Base-by-base conservation (phyloP, 2,888 invertebrate genomes). In the Himalopsyche kuldschensis region DNA sequence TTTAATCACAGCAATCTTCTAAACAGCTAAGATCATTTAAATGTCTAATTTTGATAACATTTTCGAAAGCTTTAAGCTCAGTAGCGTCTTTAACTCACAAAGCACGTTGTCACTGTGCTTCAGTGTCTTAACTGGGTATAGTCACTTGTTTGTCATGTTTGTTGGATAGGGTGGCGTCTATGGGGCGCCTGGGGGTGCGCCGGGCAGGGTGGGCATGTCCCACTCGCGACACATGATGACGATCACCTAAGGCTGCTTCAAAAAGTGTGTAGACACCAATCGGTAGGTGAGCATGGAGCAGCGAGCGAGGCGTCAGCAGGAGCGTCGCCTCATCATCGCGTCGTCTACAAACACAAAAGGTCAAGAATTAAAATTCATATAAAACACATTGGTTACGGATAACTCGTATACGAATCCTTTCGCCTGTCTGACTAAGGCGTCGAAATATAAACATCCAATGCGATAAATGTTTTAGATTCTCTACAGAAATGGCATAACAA, bases 231-330 rank as follows among this genome's bases (percentile, higher is more conserved):
- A 95, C 95, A 94, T 93, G 89, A 88, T 91, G 90, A 89, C 88
- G 55, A 55, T 91, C 89, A 93, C 94, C 95, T 96, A 97, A 94
- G 97, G 97, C 91, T 97, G 97, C 93, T 97, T 97, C 91, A 97
- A 92, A 91, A 97, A 97, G 92, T 97, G 97, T 90, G 97, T 97
- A 90, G 97, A 96, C 87, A 97, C 97, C 89, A 97, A 94, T 93
- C 97, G 95, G 95, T 97, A 95, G 92, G 96, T 97, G 94, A 97
- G 96, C 97, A 97, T 97, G 86, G 84, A 55, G 80, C 63, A 47
- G 82, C 84, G 78, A 77, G 47, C 78, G 48, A 75, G 55, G 55
- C 69, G 41, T 75, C 75, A 75, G 75, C 75, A 75, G 31, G 75
- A 75, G 75, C 75, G 32, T 31, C 31, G 75, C 75, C 75, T 75